These are phyloP conservation scores for Trididemnum nubilum DNA, from an alignment of 23 tunicate species.

Conservation along the genomic window DNA sequence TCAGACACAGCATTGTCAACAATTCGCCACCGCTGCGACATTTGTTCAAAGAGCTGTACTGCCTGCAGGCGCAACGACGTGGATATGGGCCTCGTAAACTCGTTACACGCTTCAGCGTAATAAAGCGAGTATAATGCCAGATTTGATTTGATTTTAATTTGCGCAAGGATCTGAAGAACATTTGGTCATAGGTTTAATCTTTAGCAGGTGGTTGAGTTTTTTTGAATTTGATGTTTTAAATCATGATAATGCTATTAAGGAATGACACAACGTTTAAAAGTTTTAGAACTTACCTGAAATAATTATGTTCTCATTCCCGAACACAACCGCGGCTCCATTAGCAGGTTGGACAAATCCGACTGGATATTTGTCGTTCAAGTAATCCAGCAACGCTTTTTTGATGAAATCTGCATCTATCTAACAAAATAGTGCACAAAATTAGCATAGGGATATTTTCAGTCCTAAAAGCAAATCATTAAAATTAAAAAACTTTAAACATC, in stretches of 20 bases:
- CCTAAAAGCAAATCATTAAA: not conserved
- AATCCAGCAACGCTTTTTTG: not conserved
- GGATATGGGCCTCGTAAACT: too few species aligned
- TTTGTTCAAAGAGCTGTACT: too few species aligned
- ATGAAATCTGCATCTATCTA: not conserved
- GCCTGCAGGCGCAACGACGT: too few species aligned
- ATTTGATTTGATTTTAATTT: too few species aligned
- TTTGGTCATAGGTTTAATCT: too few species aligned
- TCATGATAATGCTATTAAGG: constrained; percentile 34
- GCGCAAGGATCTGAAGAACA: too few species aligned
- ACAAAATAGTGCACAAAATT: not conserved
- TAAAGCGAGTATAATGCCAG: too few species aligned
- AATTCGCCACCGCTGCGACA: too few species aligned
- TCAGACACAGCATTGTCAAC: too few species aligned
- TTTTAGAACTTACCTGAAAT: constrained; percentile 24
- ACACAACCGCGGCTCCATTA: not conserved
- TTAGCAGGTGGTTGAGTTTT: too few species aligned
- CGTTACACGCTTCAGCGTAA: too few species aligned
- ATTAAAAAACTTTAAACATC: not conserved
- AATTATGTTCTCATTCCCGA: not conserved
- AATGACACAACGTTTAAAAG: constrained; percentile 17
- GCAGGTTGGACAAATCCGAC: constrained; percentile 11
- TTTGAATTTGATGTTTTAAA: constrained; percentile 10
- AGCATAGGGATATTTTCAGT: not conserved
- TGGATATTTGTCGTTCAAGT: constrained; percentile 9